Conservation (phyloP, 2,888 invertebrate species). For the Ecdyonurus torrentis region DNA sequence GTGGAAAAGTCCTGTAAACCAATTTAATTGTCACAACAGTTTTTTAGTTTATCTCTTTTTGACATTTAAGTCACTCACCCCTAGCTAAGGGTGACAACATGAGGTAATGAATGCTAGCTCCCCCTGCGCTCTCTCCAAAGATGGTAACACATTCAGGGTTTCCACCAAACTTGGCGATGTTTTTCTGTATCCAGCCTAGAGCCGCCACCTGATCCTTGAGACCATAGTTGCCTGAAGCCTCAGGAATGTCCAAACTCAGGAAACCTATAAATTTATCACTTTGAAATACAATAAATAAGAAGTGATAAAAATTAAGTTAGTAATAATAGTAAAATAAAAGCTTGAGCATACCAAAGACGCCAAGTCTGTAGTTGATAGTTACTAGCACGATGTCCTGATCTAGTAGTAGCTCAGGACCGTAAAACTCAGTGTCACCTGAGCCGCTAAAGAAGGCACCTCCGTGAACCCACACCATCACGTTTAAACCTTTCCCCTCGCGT, state of each 20-base stretch:
- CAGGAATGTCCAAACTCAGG: neutral
- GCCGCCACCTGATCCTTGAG: conserved; percentile 2
- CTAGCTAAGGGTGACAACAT: neutral
- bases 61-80: neutral
- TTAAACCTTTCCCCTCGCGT: neutral
- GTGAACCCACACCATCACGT: conserved; percentile 1
- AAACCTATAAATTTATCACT: neutral
- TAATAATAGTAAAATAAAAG: neutral
- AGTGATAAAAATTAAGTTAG: neutral
- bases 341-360: neutral
- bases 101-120: neutral
- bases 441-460: neutral
- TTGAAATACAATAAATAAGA: too few species aligned
- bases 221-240: neutral
- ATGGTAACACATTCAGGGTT: neutral
- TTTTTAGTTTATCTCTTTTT: too few species aligned
- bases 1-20: neutral
- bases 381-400: neutral
- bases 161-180: neutral
- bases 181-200: neutral
- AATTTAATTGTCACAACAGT: too few species aligned
- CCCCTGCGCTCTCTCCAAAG: neutral
- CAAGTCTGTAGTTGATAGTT: neutral
- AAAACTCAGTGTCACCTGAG: neutral
- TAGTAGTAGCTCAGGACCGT: neutral